These are phyloP conservation scores for Eptatretus burgeri DNA, from an alignment of 2,113 vertebrate genomes.

Conservation along the genomic window DNA sequence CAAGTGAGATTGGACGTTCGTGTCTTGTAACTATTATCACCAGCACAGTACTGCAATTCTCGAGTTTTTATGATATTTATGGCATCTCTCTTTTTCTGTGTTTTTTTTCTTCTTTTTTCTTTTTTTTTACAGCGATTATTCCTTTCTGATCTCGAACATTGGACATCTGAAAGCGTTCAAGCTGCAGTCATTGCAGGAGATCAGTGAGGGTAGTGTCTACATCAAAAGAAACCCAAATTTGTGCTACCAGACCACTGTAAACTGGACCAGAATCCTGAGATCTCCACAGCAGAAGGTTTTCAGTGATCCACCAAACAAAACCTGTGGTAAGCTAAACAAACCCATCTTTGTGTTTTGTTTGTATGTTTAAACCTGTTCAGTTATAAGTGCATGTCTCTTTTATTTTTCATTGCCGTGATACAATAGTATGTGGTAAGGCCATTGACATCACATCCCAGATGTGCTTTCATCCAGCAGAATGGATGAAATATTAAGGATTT, in stretches of 20 bases:
- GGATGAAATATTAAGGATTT: too few relatives aligned
- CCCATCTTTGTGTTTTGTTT: too few relatives aligned
- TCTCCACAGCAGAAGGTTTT: not conserved
- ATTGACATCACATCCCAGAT: too few relatives aligned
- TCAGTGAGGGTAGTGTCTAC: not conserved
- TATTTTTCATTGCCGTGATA: too few relatives aligned
- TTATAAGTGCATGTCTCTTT: too few relatives aligned
- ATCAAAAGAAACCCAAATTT: not conserved
- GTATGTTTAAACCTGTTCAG: too few relatives aligned
- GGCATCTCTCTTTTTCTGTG: too few relatives aligned
- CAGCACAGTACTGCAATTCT: too few relatives aligned
- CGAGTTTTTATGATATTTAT: too few relatives aligned
- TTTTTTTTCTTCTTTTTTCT: not conserved
- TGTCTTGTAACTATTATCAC: not conserved
- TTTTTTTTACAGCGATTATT: not conserved
- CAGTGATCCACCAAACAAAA: not conserved
- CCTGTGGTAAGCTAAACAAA: not conserved
- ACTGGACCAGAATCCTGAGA: constrained; percentile 1
- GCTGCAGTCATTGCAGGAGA: constrained; percentile 3
- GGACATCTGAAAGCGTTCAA: not conserved
- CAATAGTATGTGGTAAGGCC: too few relatives aligned
- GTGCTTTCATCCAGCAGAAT: too few relatives aligned
- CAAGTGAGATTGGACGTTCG: constrained; percentile 25
- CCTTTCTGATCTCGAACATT: constrained; percentile 5
- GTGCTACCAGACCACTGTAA: constrained; percentile 5